Base-by-base conservation (phyloP, 2,888 invertebrate species). In the Leistus spinibarbis region DNA sequence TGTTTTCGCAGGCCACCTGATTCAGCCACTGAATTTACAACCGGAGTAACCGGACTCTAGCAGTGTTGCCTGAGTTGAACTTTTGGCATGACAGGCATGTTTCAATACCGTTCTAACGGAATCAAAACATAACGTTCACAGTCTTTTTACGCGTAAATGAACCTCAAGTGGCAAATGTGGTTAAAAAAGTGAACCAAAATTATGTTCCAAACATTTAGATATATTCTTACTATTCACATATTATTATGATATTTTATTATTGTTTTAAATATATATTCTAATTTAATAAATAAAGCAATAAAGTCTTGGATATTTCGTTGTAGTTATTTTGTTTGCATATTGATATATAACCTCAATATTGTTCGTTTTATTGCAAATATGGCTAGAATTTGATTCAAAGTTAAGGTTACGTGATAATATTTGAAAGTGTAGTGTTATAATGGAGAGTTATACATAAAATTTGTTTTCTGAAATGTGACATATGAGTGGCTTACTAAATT, bases 401-500 rank as follows among this genome's bases (percentile, higher is more conserved):
- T 40, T 40, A 40, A 1, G 40, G 40, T 40, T 40, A 40, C 5
- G 3, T 40, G 5, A 7, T 2, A 10, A 62, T 71, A 54, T 40
- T 40, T 3, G 54, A 63, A n/a, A n/a, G n/a, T n/a, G 63, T 71
- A 54, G 56, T 65, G 63, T 62, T 60, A 23, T 13, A 40, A 40
- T 40, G 3, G 63, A n/a, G 5, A 63, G 63, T 24, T 24, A 60
- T 57, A 66, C 22, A 53, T 74, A 27, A 54, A 65, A 27, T 20
- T 54, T 72, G n/a, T 54, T n/a, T 53, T 13, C 63, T 64, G 57
- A 70, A 56, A 76, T 76, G 76, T 69, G 16, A 81, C 84, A 80
- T 81, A 85, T 85, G 85, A 85, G 84, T 82, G 83, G 82, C 78
- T 81, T 86, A 79, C 82, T 86, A 79, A 85, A 82, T 81, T 84